Base-by-base conservation (phyloP, 2,113 vertebrate genomes). In the Indicator maculatus region DNA sequence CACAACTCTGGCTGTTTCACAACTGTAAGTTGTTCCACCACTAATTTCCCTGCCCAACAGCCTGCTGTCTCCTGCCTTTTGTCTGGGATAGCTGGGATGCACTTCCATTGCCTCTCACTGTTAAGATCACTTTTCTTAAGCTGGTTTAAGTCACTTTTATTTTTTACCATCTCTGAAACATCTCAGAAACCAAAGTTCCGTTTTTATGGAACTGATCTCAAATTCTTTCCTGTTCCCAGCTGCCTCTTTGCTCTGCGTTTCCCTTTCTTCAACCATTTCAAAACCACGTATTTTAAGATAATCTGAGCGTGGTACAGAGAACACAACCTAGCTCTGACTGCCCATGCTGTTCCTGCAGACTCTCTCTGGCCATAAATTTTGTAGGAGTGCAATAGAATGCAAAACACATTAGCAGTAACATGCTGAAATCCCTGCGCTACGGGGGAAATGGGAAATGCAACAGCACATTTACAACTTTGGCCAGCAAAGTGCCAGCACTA, bases 361-460 rank as follows among this genome's bases (percentile, higher is more conserved):
- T 93, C 82, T 91, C 86, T 61, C 89, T 64, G 65, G 83, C 88
- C 91, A 94, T 97, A 96, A 93, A 97, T 97, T 97, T 93, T 93
- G 90, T 31, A 58, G 92, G 88, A 90, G 75, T 91, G 95, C 95
- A 94, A 93, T 95, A 91, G 94, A 92, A 97, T 96, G 88, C 97
- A 95, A 96, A 93, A 67, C 87, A 94, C 93, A 95, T 95, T 86
- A 97, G 92, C 79, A 84, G 92, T 9, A 96, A 86, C 5, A 2
- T 1, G 0, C 58, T 1, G 3, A 82, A 80, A 71, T 93, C 89
- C 77, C 77, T 83, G 88, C 27, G 94, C 96, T 92, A 93, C 83
- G 33, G 94, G 90, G 92, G 79, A 97, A 96, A 96, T 96, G 93
- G 95, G 90, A 96, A 97, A 95, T 26, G 83, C 86, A 94, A 84